Evolutionary conservation across 2,888 invertebrate species (phyloP).

Genomic region (Hedya salicella): DNA sequence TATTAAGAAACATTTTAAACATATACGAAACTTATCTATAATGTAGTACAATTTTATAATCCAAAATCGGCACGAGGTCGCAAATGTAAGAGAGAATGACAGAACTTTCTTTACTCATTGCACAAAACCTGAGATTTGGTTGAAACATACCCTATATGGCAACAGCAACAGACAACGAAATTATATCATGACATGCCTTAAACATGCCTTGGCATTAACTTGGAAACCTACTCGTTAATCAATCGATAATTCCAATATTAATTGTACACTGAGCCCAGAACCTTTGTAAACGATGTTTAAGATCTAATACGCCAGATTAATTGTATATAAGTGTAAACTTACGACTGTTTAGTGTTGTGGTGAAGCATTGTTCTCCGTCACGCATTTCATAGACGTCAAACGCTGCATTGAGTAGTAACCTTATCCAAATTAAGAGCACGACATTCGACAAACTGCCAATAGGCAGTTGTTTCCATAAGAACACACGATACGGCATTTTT

Average conservation of each 20-base stretch:
- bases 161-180: neutral
- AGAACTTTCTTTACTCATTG: neutral
- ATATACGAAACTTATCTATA: neutral
- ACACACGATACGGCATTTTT: slow-evolving; percentile 39
- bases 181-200: neutral
- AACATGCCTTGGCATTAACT: neutral
- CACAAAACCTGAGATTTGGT: neutral
- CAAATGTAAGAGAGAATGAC: neutral
- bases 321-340: neutral
- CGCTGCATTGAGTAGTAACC: slow-evolving; percentile 62
- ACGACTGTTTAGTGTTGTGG: slow-evolving; percentile 5
- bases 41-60: neutral
- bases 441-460: slow-evolving; percentile 53
- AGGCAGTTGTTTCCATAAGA: slow-evolving; percentile 51
- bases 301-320: neutral
- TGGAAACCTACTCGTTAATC: slow-evolving; percentile 50
- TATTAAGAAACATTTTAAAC: neutral
- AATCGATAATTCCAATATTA: slow-evolving; percentile 55
- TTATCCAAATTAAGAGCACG: slow-evolving; percentile 70
- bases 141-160: neutral
- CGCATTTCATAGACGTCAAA: slow-evolving; percentile 55
- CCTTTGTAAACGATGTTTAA: slow-evolving; percentile 32
- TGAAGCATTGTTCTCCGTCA: slow-evolving; percentile 58
- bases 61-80: neutral
- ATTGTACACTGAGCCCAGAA: slow-evolving; percentile 45